These are phyloP conservation scores for Actinopyga echinites DNA, from an alignment of 53 echinoderm and acorn worm species.

Conservation along the genomic window DNA sequence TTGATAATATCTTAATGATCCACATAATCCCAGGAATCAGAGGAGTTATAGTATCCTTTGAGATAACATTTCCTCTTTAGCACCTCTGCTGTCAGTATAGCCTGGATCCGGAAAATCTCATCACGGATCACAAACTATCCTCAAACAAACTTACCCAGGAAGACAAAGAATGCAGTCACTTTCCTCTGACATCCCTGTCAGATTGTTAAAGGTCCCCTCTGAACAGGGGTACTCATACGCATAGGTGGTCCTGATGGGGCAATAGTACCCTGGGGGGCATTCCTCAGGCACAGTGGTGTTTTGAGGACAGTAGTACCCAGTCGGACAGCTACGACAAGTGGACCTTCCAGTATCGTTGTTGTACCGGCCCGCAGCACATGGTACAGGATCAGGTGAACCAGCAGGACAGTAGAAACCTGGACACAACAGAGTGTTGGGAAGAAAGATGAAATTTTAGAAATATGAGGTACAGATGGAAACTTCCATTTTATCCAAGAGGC, in stretches of 20 bases:
- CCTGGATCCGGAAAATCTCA: too few relatives aligned
- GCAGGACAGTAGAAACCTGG: slow-evolving; percentile 71
- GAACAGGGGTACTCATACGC: slow-evolving; percentile 81
- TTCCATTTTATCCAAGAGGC: neutral
- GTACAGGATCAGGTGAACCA: slow-evolving; percentile 59
- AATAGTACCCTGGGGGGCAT: slow-evolving; percentile 89
- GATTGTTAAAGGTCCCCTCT: slow-evolving; percentile 87
- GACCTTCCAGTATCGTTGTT: slow-evolving; percentile 83
- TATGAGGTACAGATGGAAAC: neutral
- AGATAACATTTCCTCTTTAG: too few relatives aligned
- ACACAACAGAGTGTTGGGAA: neutral
- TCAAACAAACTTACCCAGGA: slow-evolving; percentile 68
- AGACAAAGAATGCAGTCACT: slow-evolving; percentile 77
- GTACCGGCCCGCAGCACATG: slow-evolving; percentile 77
- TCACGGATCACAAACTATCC: too few relatives aligned
- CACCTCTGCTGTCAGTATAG: too few relatives aligned
- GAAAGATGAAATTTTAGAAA: neutral
- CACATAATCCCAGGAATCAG: too few relatives aligned
- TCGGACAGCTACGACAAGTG: slow-evolving; percentile 66
- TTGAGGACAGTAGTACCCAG: slow-evolving; percentile 83
- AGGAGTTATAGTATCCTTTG: too few relatives aligned
- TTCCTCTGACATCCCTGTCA: slow-evolving; percentile 61
- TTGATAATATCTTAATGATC: too few relatives aligned
- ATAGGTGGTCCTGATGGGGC: slow-evolving; percentile 63
- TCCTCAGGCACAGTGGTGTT: slow-evolving; percentile 81